Base-by-base conservation (phyloP, 2,888 invertebrate species). In the Timandra comae region DNA sequence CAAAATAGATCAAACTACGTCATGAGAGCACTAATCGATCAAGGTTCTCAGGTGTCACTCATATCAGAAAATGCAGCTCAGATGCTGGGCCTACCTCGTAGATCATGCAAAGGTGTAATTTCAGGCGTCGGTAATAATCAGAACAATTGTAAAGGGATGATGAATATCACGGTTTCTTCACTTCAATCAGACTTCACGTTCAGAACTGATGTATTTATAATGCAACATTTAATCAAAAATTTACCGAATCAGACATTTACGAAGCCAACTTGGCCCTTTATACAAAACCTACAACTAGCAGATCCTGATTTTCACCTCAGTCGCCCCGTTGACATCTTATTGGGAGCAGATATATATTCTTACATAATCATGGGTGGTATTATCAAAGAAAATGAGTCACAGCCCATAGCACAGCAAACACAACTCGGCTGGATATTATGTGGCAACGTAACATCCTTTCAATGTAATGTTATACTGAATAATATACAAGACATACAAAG, bases 341-440 rank as follows among this genome's bases (percentile, higher is more conserved):
- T 47, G 5, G 47, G 43, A 20, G 46, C 45, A 4, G 47, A 48
- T 12, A 29, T 46, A 22, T 44, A 41, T 13, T 28, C 41, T 2
- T 12, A 7, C 12, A 38, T 41, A 6, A 34, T 41, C 12, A 19
- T 33, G 22, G 32, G 9, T 10, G 35, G 35, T 3, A 35, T 41
- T 10, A 38, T 34, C 6, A 44, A 34, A 26, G 34, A 22, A 23
- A 30, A 37, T 3, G n/a, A 21, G 4, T 21, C 30, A 3, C 27
- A 35, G 22, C 46, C 46, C 3, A 37, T 39, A 2, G 45, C 45
- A 3, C 48, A 51, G 27, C 48, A 51, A 35, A 46, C 50, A 9
- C 38, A 31, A 7, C 30, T 48, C n/a, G 46, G 49, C 2, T 50
- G 46, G 43, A 37, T 47, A 20, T 32, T 46, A 12, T 38, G 43